Conservation (phyloP, 2,797 vertebrate genomes). For the Sandelia bainsii region DNA sequence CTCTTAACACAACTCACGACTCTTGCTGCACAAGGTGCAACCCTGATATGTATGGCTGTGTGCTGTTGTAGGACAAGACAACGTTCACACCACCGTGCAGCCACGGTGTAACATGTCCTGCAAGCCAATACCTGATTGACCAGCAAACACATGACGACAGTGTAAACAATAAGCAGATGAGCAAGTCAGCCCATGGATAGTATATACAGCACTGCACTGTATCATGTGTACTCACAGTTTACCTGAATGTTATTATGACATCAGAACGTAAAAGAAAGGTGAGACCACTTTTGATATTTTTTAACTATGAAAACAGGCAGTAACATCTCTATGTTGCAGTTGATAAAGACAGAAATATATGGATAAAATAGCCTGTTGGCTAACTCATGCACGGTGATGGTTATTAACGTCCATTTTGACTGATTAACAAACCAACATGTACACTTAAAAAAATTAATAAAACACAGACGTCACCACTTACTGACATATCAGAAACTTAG, state of each 20-base stretch:
- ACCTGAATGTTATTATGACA: neutral
- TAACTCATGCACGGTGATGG: neutral
- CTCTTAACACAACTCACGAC: neutral
- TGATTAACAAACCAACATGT: neutral
- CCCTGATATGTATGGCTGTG: constrained; percentile 23
- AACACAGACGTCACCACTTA: neutral
- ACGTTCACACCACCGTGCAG: constrained; percentile 16
- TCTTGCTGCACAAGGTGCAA: constrained; percentile 10
- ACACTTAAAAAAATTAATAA: neutral
- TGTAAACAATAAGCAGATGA: constrained; percentile 54
- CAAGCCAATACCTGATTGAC: constrained; percentile 60
- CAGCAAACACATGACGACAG: constrained; percentile 49
- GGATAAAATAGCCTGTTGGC: no score
- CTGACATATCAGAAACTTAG: neutral
- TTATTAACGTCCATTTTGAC: neutral
- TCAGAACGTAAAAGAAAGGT: neutral
- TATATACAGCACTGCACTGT: neutral
- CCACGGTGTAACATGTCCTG: constrained; percentile 50
- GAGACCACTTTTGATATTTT: no score
- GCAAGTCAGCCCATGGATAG: constrained; percentile 17
- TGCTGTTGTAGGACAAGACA: constrained; percentile 29
- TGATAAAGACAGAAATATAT: neutral
- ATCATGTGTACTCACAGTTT: neutral
- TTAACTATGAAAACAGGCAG: no score
- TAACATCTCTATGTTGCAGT: neutral